Evolutionary conservation across 1,140 invertebrate species (phyloP).

Genomic region (Meloidogyne floridensis): DNA sequence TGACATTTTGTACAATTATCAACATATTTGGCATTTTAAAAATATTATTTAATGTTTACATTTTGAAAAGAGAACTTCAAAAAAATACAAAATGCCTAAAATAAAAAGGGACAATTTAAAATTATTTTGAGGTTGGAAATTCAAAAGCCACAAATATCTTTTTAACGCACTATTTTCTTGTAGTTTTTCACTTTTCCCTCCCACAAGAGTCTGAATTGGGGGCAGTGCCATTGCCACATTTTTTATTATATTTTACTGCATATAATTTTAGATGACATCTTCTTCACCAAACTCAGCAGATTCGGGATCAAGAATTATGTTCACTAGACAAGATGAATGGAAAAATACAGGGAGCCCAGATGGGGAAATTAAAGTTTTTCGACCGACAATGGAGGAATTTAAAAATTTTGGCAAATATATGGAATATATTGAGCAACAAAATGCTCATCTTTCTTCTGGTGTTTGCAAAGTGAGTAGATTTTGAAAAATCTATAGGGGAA

Average conservation of each 20-base stretch:
- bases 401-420: slow-evolving; percentile 52
- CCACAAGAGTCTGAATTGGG: background rate
- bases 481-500: background rate
- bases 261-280: background rate
- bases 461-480: slow-evolving; percentile 56
- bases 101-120: no score
- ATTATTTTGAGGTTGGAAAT: no score
- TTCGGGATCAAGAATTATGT: slow-evolving; percentile 26
- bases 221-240: background rate
- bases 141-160: background rate
- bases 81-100: no score
- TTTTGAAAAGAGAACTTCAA: no score
- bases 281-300: background rate
- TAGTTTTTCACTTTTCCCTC: background rate
- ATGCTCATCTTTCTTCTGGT: slow-evolving; percentile 55
- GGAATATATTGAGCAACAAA: slow-evolving; percentile 46
- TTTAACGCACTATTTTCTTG: background rate
- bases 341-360: slow-evolving; percentile 50
- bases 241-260: background rate
- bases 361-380: slow-evolving; percentile 53
- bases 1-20: background rate
- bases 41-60: background rate
- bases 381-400: slow-evolving; percentile 58
- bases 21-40: background rate
- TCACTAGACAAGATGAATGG: slow-evolving; percentile 47